These are phyloP conservation scores for Babylonia areolata DNA, from an alignment of 1,140 invertebrate genomes.

Conservation along the genomic window DNA sequence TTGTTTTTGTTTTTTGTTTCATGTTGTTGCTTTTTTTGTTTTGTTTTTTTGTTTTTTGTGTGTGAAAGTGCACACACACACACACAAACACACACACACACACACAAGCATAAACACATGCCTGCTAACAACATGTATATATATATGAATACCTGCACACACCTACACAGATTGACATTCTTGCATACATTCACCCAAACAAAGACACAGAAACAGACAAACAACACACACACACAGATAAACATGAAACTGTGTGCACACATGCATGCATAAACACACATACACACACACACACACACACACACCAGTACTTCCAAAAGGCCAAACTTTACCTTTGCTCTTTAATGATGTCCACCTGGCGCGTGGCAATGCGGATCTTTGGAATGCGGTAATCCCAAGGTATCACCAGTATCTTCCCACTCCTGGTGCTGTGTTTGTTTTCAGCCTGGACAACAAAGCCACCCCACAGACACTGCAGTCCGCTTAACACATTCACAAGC, in stretches of 20 bases:
- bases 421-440: constrained; percentile 55
- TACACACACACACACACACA: neutral
- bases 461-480: neutral
- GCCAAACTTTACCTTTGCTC: constrained; percentile 63
- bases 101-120: no score
- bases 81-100: no score
- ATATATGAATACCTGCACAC: no score
- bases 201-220: neutral
- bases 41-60: no score
- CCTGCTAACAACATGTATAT: no score
- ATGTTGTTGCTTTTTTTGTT: no score
- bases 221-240: neutral
- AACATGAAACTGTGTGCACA: neutral
- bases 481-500: no score
- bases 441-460: constrained; percentile 31
- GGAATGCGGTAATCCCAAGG: constrained; percentile 75
- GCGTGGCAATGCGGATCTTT: constrained; percentile 74
- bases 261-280: neutral
- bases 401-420: constrained; percentile 70
- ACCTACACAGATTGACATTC: neutral
- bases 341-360: constrained; percentile 65
- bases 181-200: neutral
- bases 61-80: no score
- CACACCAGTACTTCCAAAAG: neutral
- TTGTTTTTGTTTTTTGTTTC: no score